These are phyloP conservation scores for Aphelocoma coerulescens DNA, from an alignment of 2,113 vertebrate genomes.

Conservation along the genomic window DNA sequence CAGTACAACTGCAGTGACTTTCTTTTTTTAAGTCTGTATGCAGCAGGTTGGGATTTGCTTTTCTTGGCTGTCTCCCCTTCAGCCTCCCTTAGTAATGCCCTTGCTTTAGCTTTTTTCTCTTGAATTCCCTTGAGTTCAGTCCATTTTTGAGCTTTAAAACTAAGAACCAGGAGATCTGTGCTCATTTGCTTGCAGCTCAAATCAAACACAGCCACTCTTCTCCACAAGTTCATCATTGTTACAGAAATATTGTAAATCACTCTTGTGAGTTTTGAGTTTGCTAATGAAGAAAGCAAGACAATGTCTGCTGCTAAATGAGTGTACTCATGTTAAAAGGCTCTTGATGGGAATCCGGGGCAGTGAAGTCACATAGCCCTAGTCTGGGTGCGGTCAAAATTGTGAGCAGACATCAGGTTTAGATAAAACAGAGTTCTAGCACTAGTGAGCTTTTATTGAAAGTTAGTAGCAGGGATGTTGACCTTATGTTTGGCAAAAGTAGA, in stretches of 20 bases:
- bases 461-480: slow-evolving; percentile 51
- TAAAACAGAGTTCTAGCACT: neutral
- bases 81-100: neutral
- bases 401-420: slow-evolving; percentile 47
- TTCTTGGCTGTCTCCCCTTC: neutral
- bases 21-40: neutral
- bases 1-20: neutral
- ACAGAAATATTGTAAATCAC: neutral
- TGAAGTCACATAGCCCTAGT: slow-evolving; percentile 3
- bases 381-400: slow-evolving; percentile 44
- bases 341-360: slow-evolving; percentile 10
- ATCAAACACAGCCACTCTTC: neutral
- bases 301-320: neutral
- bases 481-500: slow-evolving; percentile 61
- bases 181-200: neutral
- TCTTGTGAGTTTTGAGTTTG: neutral
- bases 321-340: slow-evolving; percentile 3
- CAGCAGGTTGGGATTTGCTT: neutral
- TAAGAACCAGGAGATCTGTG: neutral
- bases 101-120: neutral
- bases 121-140: neutral
- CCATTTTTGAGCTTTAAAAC: neutral
- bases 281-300: slow-evolving; percentile 44
- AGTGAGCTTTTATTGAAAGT: slow-evolving; percentile 11
- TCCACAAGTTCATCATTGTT: neutral